Percentiles rank a stretch among this genome's conserved stretches.
These are phyloP conservation scores for Catharus bicknelli DNA, from an alignment of 2,113 vertebrate species.

Conservation along the genomic window DNA sequence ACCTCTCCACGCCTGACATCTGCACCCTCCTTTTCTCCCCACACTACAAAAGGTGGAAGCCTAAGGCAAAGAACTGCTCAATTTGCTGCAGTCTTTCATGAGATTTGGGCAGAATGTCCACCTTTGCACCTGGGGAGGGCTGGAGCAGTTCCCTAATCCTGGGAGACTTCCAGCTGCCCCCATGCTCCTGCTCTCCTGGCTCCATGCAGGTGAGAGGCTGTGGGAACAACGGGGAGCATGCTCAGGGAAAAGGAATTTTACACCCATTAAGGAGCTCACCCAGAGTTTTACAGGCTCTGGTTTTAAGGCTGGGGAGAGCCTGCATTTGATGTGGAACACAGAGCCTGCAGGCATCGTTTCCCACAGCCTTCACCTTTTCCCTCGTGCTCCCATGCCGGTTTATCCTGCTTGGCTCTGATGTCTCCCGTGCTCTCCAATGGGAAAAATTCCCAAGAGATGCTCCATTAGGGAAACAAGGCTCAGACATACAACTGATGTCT, in stretches of 20 bases:
- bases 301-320: neutral
- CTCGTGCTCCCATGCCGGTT: neutral
- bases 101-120: neutral
- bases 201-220: neutral
- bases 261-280: constrained; percentile 20
- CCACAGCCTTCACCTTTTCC: constrained; percentile 24
- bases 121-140: neutral
- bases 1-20: neutral
- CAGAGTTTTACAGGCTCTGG: constrained; percentile 27
- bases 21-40: neutral
- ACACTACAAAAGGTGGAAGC: accelerated
- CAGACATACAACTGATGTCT: neutral
- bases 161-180: neutral
- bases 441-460: neutral
- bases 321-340: constrained; percentile 5
- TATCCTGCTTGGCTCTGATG: neutral
- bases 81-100: accelerated
- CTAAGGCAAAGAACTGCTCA: neutral
- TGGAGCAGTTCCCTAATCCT: neutral
- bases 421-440: neutral
- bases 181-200: neutral
- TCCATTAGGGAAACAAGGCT: neutral
- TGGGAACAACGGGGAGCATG: neutral
- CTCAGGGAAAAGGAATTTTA: neutral
- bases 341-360: constrained; percentile 16